phyloP scores from a whole-genome alignment of 2,888 invertebrate genomes.

The Nomada fabriciana region DNA sequence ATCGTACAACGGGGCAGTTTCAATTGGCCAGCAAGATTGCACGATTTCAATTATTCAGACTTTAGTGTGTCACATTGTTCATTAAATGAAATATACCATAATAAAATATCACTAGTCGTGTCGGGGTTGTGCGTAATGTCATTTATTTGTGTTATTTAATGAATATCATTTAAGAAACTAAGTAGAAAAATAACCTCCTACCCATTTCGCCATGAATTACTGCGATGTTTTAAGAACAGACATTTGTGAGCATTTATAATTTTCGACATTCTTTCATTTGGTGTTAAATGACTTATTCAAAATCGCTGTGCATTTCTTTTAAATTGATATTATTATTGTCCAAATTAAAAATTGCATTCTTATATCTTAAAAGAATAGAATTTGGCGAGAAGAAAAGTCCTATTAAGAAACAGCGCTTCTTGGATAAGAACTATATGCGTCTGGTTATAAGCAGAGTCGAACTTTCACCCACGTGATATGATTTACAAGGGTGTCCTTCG shows the following conservation, averaged over 20 bases:
- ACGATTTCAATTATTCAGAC: slow-evolving; percentile 24
- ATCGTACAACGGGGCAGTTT: slow-evolving; percentile 6
- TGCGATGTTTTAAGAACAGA: neutral
- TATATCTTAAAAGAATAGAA: too few relatives aligned
- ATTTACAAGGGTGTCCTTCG: too few relatives aligned
- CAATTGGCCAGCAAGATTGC: slow-evolving; percentile 14
- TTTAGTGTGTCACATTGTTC: slow-evolving; percentile 13
- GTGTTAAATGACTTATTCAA: too few relatives aligned
- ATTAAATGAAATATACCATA: slow-evolving; percentile 10
- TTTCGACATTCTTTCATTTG: neutral
- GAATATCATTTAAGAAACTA: neutral
- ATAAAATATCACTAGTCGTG: neutral
- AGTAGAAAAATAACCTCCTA: neutral
- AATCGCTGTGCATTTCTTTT: too few relatives aligned
- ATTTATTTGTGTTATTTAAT: neutral
- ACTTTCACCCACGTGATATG: too few relatives aligned
- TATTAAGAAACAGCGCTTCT: too few relatives aligned
- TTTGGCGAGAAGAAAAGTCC: too few relatives aligned
- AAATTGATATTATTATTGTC: too few relatives aligned
- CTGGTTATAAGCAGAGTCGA: too few relatives aligned
- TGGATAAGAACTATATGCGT: too few relatives aligned
- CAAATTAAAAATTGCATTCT: too few relatives aligned
- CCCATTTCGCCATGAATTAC: neutral
- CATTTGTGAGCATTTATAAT: neutral
- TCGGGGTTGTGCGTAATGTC: neutral